Percentiles rank a stretch among this genome's conserved stretches.
These are phyloP conservation scores for Drosophila histrio DNA, from an alignment of 2,888 invertebrate genomes.

Conservation along the genomic window DNA sequence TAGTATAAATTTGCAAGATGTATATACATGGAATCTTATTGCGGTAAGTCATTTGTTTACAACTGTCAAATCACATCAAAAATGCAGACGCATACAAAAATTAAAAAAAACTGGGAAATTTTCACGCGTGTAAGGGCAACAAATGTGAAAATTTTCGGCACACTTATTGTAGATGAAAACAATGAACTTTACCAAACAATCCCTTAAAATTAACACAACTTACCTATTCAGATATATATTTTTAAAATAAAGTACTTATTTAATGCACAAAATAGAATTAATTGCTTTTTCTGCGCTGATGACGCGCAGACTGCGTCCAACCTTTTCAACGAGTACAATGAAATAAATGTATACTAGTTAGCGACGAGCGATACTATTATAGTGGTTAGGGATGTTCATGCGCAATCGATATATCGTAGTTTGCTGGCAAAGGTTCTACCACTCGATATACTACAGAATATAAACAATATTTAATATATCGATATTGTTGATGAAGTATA, in stretches of 20 bases:
- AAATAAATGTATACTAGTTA: slow-evolving; percentile 56
- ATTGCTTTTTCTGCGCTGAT: slow-evolving; percentile 35
- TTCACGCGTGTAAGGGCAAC: slow-evolving; percentile 33
- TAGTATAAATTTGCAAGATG: slow-evolving; percentile 10
- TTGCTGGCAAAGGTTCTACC: not conserved
- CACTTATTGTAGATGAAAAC: not conserved
- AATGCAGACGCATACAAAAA: slow-evolving; percentile 52
- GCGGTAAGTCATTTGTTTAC: slow-evolving; percentile 48
- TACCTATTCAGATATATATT: slow-evolving; percentile 36
- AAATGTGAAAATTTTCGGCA: not conserved
- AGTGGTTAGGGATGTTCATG: slow-evolving; percentile 21
- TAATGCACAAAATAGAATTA: slow-evolving; percentile 28
- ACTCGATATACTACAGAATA: not conserved
- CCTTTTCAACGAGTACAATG: slow-evolving; percentile 44
- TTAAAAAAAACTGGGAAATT: slow-evolving; percentile 71
- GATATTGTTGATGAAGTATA: not conserved
- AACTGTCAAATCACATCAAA: slow-evolving; percentile 43
- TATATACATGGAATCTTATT: slow-evolving; percentile 3
- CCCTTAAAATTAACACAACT: not conserved
- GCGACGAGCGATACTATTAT: slow-evolving; percentile 29
- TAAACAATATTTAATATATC: not conserved
- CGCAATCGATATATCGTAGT: slow-evolving; percentile 14
- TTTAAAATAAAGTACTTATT: slow-evolving; percentile 30
- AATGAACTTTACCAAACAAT: not conserved
- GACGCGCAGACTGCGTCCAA: slow-evolving; percentile 59